A percentile compares a stretch with the other conserved stretches of the same genome.
phyloP scores from a whole-genome alignment of 2,113 vertebrate genomes.

The Passer domesticus region DNA sequence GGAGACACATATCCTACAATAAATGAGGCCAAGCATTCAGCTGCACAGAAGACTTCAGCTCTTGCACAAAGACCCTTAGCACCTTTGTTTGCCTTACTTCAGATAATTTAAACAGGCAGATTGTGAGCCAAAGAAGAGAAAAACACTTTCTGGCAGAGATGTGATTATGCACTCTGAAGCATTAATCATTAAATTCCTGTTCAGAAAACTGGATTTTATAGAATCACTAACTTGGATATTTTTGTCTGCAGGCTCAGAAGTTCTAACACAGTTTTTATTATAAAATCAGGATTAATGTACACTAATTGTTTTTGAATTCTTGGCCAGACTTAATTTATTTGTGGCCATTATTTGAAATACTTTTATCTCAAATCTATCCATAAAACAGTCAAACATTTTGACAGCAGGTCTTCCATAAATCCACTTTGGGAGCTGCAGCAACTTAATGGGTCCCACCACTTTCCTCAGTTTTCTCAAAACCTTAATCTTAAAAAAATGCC shows the following conservation, averaged over 20 bases:
- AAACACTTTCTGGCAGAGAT: conserved; percentile 31
- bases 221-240: conserved; percentile 4
- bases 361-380: not conserved
- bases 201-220: not conserved
- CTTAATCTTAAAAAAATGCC: not conserved
- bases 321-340: not conserved
- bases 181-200: conserved; percentile 17
- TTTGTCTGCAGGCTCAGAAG: not conserved
- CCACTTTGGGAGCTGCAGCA: not conserved
- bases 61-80: conserved; percentile 30
- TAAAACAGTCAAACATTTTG: not conserved
- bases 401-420: not conserved
- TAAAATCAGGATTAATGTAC: not conserved
- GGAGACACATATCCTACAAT: conserved; percentile 24
- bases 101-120: conserved; percentile 10
- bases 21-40: conserved; percentile 26
- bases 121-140: conserved; percentile 2
- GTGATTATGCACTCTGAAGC: not conserved
- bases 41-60: not conserved
- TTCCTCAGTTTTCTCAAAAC: not conserved
- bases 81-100: conserved; percentile 52
- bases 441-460: not conserved
- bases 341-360: not conserved
- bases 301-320: not conserved
- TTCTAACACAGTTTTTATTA: not conserved